phyloP scores from a whole-genome alignment of 2,797 vertebrate genomes.

The Chrysocyon brachyurus region DNA sequence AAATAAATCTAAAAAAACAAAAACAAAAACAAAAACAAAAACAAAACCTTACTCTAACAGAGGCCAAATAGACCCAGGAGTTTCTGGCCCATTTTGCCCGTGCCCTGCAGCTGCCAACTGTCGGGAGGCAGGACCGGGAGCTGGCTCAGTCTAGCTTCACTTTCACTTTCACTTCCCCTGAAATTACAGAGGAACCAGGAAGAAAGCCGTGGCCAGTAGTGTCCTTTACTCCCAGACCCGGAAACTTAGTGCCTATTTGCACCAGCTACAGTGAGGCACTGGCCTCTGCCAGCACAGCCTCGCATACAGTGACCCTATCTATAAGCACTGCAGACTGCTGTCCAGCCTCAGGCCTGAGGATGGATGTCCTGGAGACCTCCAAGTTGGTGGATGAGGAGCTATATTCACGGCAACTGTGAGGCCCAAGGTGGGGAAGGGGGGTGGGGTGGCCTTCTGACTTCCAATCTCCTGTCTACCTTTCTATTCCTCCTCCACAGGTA shows the following conservation, averaged over 20 bases:
- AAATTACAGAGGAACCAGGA: conserved; percentile 19
- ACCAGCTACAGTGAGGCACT: not conserved
- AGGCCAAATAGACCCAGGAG: not conserved
- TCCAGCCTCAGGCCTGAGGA: not conserved
- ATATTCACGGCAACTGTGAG: conserved; percentile 95
- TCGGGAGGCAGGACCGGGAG: not conserved
- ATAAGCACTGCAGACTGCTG: not conserved
- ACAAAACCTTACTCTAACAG: not conserved
- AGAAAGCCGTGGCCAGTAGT: not conserved
- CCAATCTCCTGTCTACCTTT: not conserved
- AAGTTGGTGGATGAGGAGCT: conserved; percentile 88
- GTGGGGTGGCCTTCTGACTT: not conserved
- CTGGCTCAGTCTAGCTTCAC: not conserved
- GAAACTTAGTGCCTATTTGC: not conserved
- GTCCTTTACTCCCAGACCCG: not conserved
- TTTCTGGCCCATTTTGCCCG: not conserved
- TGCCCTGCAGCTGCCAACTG: not conserved
- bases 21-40: not conserved
- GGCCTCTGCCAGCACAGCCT: not conserved
- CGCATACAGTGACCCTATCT: not conserved
- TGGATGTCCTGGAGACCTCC: conserved; percentile 34
- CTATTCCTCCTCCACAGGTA: conserved; percentile 88
- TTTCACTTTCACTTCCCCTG: conserved; percentile 75
- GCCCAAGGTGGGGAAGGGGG: not conserved
- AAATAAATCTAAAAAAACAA: not conserved